Percentiles rank a stretch among this genome's conserved stretches.
These are phyloP conservation scores for Phyllostomus discolor DNA, from an alignment of 2,113 vertebrate genomes.

Conservation along the genomic window DNA sequence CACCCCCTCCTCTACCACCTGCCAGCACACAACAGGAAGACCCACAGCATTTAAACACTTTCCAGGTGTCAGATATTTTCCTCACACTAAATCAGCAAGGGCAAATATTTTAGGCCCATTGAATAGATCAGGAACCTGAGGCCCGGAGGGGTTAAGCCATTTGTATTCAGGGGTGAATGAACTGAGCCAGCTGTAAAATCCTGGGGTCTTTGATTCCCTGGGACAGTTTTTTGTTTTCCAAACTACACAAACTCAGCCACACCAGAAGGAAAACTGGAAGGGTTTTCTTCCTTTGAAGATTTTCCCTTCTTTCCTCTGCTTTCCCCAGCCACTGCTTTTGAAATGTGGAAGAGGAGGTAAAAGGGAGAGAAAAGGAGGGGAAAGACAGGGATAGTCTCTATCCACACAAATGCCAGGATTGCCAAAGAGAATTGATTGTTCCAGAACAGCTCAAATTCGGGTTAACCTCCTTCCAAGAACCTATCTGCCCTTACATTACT, in stretches of 20 bases:
- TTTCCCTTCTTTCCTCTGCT: neutral
- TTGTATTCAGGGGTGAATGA: neutral
- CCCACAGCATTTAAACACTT: neutral
- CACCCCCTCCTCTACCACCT: too few species aligned
- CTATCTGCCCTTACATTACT: neutral
- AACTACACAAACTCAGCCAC: neutral
- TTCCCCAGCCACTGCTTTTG: neutral
- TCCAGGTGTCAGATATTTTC: neutral
- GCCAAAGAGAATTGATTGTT: neutral
- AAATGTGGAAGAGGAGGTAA: neutral
- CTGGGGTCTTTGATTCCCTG: neutral
- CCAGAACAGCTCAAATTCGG: neutral
- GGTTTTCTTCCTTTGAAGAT: neutral
- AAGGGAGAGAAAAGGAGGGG: neutral
- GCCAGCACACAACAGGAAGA: neutral
- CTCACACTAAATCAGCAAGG: neutral
- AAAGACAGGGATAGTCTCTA: neutral
- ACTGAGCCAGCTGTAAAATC: neutral
- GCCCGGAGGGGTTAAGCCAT: neutral
- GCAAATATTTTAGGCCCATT: neutral
- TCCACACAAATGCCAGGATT: neutral
- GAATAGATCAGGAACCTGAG: constrained; percentile 5
- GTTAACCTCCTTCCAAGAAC: neutral
- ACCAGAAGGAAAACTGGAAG: neutral
- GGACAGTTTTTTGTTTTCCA: neutral